Conservation (phyloP, 2,888 invertebrate genomes). For the Eulithis testata region DNA sequence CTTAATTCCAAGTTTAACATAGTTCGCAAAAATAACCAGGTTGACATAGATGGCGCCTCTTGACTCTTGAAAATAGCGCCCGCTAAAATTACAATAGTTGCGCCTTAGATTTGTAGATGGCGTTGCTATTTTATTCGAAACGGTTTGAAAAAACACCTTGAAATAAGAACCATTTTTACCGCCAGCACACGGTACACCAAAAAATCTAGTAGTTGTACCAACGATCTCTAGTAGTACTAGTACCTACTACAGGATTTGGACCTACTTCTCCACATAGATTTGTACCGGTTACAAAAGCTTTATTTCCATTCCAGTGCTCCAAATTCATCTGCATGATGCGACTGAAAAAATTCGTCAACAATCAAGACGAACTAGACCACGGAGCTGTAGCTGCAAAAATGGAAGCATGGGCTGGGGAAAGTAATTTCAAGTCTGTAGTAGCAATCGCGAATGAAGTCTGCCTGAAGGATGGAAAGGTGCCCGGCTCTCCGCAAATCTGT, state of each 20-base stretch:
- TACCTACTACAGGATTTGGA: no score
- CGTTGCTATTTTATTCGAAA: background rate
- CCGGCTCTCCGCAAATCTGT: conserved; percentile 60
- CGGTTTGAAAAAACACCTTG: no score
- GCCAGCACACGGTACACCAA: no score
- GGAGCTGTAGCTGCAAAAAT: conserved; percentile 51
- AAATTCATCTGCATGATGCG: conserved; percentile 63
- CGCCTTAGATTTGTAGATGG: conserved; percentile 11
- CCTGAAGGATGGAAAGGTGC: conserved; percentile 44
- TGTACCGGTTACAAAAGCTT: background rate
- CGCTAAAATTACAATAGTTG: conserved; percentile 5
- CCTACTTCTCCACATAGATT: no score
- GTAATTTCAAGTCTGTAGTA: conserved; percentile 53
- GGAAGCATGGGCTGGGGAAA: conserved; percentile 53
- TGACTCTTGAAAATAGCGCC: conserved; percentile 2
- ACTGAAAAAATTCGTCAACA: conserved; percentile 55
- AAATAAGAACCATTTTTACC: no score
- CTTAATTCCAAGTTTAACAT: no score
- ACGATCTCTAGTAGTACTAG: no score
- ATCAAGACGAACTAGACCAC: conserved; percentile 53
- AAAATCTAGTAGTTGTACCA: no score
- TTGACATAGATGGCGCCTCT: conserved; percentile 4
- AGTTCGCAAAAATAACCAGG: no score
- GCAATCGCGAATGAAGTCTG: conserved; percentile 55
- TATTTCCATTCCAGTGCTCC: conserved; percentile 54